phyloP scores from a whole-genome alignment of 2,888 invertebrate genomes.

The Dolichopus griseipennis region DNA sequence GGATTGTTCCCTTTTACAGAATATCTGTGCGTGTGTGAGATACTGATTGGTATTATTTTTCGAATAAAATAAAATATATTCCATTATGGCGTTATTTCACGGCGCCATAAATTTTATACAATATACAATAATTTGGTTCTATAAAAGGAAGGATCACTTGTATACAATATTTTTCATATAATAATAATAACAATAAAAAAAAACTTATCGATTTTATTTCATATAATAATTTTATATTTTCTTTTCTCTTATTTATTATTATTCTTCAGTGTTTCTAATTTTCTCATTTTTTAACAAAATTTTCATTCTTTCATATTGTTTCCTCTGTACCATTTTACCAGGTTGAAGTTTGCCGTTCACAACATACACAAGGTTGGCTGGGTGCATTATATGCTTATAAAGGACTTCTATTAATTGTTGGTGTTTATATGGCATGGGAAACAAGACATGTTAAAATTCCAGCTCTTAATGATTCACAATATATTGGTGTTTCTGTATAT shows the following conservation, averaged over 20 bases:
- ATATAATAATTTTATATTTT: not conserved
- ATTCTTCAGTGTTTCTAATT: not conserved
- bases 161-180: too few relatives aligned
- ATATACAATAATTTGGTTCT: too few relatives aligned
- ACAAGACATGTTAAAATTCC: slow-evolving; percentile 86
- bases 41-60: too few relatives aligned
- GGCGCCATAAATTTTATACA: too few relatives aligned
- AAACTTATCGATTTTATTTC: not conserved
- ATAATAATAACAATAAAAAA: too few relatives aligned
- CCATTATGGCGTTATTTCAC: too few relatives aligned
- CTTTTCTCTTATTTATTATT: not conserved
- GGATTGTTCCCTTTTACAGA: too few relatives aligned
- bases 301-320: not conserved
- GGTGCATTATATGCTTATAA: slow-evolving; percentile 84
- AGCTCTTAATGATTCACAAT: slow-evolving; percentile 85
- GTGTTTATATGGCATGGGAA: slow-evolving; percentile 95
- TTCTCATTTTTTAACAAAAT: slow-evolving; percentile 12
- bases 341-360: slow-evolving; percentile 82
- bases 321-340: slow-evolving; percentile 34
- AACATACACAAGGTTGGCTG: slow-evolving; percentile 83
- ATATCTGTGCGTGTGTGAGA: too few relatives aligned
- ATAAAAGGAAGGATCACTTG: too few relatives aligned
- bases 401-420: slow-evolving; percentile 76
- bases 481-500: slow-evolving; percentile 88
- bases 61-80: too few relatives aligned